Conservation (phyloP, 2,113 vertebrate genomes). For the Petroica traversi region DNA sequence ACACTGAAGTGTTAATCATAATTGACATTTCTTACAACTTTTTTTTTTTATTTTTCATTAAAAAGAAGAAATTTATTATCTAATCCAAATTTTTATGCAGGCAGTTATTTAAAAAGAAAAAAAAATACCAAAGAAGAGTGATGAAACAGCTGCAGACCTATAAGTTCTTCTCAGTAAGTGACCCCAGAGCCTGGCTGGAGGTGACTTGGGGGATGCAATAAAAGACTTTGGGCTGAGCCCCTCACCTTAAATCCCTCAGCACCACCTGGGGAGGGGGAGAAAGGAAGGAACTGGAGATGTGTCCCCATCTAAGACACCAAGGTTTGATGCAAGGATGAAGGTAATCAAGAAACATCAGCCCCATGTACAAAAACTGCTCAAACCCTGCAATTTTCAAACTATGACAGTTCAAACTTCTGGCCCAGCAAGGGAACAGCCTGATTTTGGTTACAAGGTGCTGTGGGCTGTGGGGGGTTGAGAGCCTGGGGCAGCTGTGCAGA, state of each 20-base stretch:
- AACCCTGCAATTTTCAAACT: neutral
- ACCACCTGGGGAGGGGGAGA: neutral
- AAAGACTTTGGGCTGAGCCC: neutral
- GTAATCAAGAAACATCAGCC: neutral
- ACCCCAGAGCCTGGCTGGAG: neutral
- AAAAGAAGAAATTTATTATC: neutral
- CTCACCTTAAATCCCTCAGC: neutral
- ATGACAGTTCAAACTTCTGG: neutral
- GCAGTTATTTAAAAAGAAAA: neutral
- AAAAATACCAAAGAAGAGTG: neutral
- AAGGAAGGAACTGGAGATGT: neutral
- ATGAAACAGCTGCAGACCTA: neutral
- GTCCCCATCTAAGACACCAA: neutral
- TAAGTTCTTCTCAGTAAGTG: neutral
- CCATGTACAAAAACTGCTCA: neutral
- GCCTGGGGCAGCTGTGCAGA: neutral
- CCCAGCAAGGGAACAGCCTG: neutral
- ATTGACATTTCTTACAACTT: neutral
- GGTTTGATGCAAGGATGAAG: neutral
- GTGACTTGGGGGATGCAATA: neutral
- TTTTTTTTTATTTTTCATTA: neutral
- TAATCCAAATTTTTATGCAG: neutral
- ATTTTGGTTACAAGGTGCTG: neutral
- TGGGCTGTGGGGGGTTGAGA: neutral
- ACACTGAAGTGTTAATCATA: neutral